A percentile compares a stretch with the other conserved stretches of the same genome.
Evolutionary conservation across 2,797 vertebrate genomes (phyloP).

Genomic region (Ctenosaura bakeri): DNA sequence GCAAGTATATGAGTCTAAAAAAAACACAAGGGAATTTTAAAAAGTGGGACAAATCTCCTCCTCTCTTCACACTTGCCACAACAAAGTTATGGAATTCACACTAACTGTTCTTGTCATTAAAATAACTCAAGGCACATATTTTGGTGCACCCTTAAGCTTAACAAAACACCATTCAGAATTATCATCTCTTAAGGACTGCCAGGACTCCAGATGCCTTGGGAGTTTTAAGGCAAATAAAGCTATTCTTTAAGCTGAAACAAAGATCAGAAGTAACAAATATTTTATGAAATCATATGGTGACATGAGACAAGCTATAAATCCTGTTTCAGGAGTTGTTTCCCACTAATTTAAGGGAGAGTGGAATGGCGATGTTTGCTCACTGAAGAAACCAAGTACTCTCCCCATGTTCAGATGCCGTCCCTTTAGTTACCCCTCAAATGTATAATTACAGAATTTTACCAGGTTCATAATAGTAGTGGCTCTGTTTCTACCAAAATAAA

Average conservation of each 20-base stretch:
- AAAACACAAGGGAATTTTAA: neutral
- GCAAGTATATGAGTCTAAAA: neutral
- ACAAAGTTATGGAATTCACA: neutral
- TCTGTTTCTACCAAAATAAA: neutral
- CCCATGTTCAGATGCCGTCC: neutral
- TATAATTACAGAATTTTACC: neutral
- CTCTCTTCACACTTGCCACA: neutral
- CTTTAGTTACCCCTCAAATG: neutral
- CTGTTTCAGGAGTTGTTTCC: neutral
- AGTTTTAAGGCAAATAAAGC: neutral
- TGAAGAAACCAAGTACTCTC: no score
- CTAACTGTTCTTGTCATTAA: neutral
- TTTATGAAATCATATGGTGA: neutral
- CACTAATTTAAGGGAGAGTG: neutral
- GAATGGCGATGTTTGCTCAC: neutral
- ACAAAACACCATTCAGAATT: neutral
- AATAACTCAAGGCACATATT: neutral
- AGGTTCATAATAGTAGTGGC: neutral
- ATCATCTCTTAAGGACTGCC: neutral
- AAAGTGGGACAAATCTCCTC: neutral
- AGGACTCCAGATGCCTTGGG: neutral
- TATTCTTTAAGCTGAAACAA: neutral
- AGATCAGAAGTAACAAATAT: neutral
- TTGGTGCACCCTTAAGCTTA: neutral
- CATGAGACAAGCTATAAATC: neutral